Evolutionary conservation across 2,888 invertebrate genomes (phyloP).

Genomic region (Agrotis segetum): DNA sequence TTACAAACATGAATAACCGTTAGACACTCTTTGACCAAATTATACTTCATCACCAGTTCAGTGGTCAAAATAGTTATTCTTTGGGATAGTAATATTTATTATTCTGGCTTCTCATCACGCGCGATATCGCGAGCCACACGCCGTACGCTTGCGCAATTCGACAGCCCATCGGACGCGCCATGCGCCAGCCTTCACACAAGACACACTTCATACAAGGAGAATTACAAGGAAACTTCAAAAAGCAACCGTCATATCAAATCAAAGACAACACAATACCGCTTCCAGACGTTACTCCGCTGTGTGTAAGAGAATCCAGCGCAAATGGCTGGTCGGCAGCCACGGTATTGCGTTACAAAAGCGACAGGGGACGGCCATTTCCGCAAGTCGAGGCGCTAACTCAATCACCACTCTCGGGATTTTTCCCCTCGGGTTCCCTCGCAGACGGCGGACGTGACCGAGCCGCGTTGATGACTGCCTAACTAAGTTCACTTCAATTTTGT

Average conservation of each 20-base stretch:
- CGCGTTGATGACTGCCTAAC: slow-evolving; percentile 74
- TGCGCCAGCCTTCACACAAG: too few species aligned
- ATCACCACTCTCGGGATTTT: slow-evolving; percentile 84
- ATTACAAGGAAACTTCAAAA: neutral
- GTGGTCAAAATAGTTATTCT: too few species aligned
- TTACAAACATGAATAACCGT: too few species aligned
- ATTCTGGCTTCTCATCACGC: too few species aligned
- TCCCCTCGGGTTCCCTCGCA: slow-evolving; percentile 69
- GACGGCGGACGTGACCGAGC: slow-evolving; percentile 70
- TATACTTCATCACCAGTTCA: too few species aligned
- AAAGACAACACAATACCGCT: slow-evolving; percentile 26
- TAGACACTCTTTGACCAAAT: too few species aligned
- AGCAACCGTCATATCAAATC: neutral
- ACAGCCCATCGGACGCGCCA: too few species aligned
- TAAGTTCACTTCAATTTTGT: slow-evolving; percentile 72
- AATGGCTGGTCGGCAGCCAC: slow-evolving; percentile 77
- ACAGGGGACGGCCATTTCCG: slow-evolving; percentile 83
- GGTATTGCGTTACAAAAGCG: slow-evolving; percentile 85
- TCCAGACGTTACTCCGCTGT: slow-evolving; percentile 42
- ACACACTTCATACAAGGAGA: too few species aligned
- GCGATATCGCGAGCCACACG: too few species aligned
- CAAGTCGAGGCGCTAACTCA: slow-evolving; percentile 81
- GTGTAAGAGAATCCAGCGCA: slow-evolving; percentile 80
- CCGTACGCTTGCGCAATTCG: too few species aligned
- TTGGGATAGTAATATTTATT: too few species aligned